A percentile compares a stretch with the other conserved stretches of the same genome.
phyloP scores from a whole-genome alignment of 2,797 vertebrate species.

The Pipistrellus pipistrellus region DNA sequence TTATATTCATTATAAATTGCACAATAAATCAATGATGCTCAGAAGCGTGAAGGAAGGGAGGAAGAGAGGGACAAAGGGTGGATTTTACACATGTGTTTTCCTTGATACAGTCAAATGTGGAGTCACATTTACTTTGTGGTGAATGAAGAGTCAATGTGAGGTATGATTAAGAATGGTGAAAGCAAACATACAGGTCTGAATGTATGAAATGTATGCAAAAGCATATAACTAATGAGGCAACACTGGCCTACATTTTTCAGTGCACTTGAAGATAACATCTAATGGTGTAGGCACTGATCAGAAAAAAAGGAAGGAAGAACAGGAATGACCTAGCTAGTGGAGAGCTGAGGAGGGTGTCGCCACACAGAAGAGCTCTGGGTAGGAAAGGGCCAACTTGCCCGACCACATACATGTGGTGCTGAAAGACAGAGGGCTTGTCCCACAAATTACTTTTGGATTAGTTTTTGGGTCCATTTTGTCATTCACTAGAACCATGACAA shows the following conservation, averaged over 20 bases:
- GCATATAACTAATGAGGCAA: constrained; percentile 74
- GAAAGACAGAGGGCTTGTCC: background rate
- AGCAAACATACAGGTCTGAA: constrained; percentile 67
- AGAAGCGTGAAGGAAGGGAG: background rate
- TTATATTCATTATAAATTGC: constrained; percentile 65
- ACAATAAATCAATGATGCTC: constrained; percentile 56
- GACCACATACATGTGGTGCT: background rate
- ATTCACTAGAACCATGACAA: constrained; percentile 4
- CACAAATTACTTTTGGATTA: constrained; percentile 8
- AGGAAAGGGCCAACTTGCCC: background rate
- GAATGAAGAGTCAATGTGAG: constrained; percentile 67
- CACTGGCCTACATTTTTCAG: constrained; percentile 64
- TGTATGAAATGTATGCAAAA: constrained; percentile 77
- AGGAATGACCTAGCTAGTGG: constrained; percentile 46
- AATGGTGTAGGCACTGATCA: background rate
- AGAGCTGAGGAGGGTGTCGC: constrained; percentile 39
- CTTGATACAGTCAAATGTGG: constrained; percentile 65
- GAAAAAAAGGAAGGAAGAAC: background rate
- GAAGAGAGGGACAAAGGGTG: background rate
- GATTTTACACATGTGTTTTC: constrained; percentile 31
- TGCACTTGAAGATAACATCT: constrained; percentile 68
- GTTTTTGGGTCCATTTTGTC: background rate
- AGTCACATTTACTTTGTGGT: constrained; percentile 75
- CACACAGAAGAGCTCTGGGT: constrained; percentile 50
- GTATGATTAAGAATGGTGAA: constrained; percentile 72